Evolutionary conservation across 2,797 vertebrate species (phyloP).

Genomic region (Craterocephalus amniculus): DNA sequence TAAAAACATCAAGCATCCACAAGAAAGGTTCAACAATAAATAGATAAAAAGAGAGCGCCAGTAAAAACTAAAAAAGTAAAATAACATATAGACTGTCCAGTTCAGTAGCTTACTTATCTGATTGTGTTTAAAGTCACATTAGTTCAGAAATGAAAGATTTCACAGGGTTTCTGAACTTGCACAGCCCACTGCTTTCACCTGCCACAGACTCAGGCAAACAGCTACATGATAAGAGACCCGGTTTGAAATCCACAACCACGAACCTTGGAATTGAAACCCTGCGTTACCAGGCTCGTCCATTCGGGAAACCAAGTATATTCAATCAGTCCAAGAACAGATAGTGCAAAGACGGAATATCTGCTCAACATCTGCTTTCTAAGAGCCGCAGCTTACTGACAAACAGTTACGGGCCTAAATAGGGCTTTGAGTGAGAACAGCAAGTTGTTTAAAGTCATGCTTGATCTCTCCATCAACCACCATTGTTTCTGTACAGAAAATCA

Average conservation of each 20-base stretch:
- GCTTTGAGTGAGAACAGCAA: constrained; percentile 7
- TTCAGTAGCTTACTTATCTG: no score
- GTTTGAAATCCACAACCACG: constrained; percentile 9
- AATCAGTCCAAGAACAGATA: constrained; percentile 18
- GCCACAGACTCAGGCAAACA: not conserved
- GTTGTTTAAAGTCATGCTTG: constrained; percentile 7
- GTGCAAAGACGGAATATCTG: constrained; percentile 18
- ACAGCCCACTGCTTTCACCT: not conserved
- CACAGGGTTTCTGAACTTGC: not conserved
- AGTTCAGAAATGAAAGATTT: not conserved
- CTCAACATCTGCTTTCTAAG: constrained; percentile 5
- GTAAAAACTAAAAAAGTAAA: no score
- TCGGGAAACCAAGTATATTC: constrained; percentile 19
- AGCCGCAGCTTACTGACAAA: not conserved
- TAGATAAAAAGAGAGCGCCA: no score
- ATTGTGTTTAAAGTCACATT: not conserved
- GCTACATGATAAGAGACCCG: not conserved
- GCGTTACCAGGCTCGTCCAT: not conserved
- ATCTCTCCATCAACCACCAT: not conserved
- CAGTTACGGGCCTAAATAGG: not conserved
- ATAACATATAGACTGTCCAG: no score
- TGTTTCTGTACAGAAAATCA: not conserved
- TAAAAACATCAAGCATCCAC: no score
- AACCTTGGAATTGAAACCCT: constrained; percentile 35
- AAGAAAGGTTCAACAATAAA: no score